Evolutionary conservation across 2,888 invertebrate genomes (phyloP), one percentile per base, ranked within the genome.

Genomic region (Orchesellides sinensis): DNA sequence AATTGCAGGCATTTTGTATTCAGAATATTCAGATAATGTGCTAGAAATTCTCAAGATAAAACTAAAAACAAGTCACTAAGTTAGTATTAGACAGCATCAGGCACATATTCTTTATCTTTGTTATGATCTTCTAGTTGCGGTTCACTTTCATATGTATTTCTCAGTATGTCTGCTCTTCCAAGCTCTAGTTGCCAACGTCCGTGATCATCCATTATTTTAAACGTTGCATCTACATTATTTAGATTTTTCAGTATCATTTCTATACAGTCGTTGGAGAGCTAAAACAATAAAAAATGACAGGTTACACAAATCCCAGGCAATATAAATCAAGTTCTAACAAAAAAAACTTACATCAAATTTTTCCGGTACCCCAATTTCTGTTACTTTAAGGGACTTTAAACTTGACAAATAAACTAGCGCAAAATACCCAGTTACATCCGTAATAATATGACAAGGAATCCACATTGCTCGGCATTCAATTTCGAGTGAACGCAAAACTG

Each of bases 371-470:
- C 84, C 84, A 27, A 84, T 84, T 65, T 84, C 84, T 0, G 84
- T 85, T 5, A 87, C 80, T 72, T 86, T 83, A 0, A 87, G 69
- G 0, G 19, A 61, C 32, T 45, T 61, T 21, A 87, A 54, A 1
- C 83, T 75, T 6, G 49, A 68, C 68, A 86, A 54, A n/a, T 73
- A 70, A n/a, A 75, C 66, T 19, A 87, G 81, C 0, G 86, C 84
- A 19, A 83, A 81, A 27, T 85, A 86, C n/a, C 85, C 87, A 1
- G 86, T 82, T 8, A 87, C 70, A 63, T 87, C 86, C 5, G 87
- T 87, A 21, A 87, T 81, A n/a, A 83, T 23, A 17, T 81, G 70
- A 6, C 77, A 83, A 6, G 83, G 84, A 21, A 80, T 78, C 84
- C 84, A 84, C 66, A 84, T 82, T 6, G 84, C 77, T 21, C 84